Evolutionary conservation across 2,888 invertebrate species (phyloP), one percentile per base, ranked within the genome.

Genomic region (Syrista parreyssii): DNA sequence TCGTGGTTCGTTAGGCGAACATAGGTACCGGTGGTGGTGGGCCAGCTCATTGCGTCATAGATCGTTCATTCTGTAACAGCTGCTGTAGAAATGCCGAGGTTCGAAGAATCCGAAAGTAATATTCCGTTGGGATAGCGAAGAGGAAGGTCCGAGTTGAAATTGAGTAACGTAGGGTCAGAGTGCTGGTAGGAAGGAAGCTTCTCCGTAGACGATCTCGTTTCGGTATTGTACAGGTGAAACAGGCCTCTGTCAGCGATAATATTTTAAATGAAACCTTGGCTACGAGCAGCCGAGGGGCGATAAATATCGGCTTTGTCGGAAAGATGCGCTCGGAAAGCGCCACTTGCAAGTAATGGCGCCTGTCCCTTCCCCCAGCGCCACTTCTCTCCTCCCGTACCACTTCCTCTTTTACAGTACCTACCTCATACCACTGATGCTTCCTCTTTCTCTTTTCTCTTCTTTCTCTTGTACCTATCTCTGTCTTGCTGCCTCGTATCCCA

Each of bases 291-390:
- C 83, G 79, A 40, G 80, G 79, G 80, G 88, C 88, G 88, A 90
- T 90, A 90, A 90, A 90, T 90, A 90, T 90, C 87, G 87, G 87
- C 84, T 88, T 87, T 85, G 87, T 86, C 84, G 88, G 86, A 88
- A 87, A 89, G 87, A 86, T 86, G 87, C 86, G 87, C 86, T 85
- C 82, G 83, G 85, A 85, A 88, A 89, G 89, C 90, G 87, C 89
- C 90, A 89, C 90, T 91, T 91, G 90, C 90, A 87, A 88, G 88
- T 90, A 91, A 91, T 90, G 90, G 90, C 85, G 84, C 84, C 83
- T 83, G 81, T 80, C 81, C 81, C 78, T 81, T 78, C 79, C 77
- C 76, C 78, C n/a, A n/a, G n/a, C n/a, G n/a, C n/a, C n/a, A n/a
- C 76, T 68, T 75, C 79, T 75, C 76, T 55, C 68, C 71, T 68